Evolutionary conservation across 2,113 vertebrate species (phyloP).

Genomic region (Saguinus imperator): DNA sequence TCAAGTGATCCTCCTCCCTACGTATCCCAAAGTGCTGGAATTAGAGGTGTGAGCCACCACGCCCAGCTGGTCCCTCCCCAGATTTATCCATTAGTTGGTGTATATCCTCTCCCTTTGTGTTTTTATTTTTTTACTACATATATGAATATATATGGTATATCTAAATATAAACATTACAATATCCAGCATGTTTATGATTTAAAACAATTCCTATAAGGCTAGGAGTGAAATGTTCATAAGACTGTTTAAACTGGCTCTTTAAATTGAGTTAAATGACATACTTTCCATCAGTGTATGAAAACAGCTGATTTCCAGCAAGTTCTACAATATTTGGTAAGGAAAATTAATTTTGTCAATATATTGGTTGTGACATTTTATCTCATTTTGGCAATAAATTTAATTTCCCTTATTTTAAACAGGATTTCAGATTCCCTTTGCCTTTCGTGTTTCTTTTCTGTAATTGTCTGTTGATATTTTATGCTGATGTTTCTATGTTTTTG

Average conservation of each 20-base stretch:
- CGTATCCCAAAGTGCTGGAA: no score
- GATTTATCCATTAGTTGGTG: background rate
- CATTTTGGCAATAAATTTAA: background rate
- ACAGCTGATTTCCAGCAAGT: background rate
- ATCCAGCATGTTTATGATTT: background rate
- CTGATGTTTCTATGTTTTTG: background rate
- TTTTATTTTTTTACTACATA: background rate
- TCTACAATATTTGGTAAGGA: background rate
- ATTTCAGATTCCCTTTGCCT: background rate
- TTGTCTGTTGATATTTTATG: background rate
- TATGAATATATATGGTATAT: background rate
- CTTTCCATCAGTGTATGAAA: background rate
- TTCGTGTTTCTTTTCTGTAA: background rate
- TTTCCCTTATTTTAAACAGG: background rate
- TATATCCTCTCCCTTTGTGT: background rate
- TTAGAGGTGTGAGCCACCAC: no score
- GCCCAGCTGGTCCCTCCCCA: no score
- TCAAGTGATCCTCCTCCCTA: no score
- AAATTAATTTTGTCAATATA: background rate
- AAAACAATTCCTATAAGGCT: background rate
- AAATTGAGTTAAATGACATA: background rate
- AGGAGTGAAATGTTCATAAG: background rate
- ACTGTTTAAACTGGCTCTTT: background rate
- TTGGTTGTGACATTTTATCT: background rate
- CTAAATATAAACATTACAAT: background rate